A percentile compares a stretch with the other conserved stretches of the same genome.
These are phyloP conservation scores for Procapra przewalskii DNA, from an alignment of 2,113 vertebrate species.

Conservation along the genomic window DNA sequence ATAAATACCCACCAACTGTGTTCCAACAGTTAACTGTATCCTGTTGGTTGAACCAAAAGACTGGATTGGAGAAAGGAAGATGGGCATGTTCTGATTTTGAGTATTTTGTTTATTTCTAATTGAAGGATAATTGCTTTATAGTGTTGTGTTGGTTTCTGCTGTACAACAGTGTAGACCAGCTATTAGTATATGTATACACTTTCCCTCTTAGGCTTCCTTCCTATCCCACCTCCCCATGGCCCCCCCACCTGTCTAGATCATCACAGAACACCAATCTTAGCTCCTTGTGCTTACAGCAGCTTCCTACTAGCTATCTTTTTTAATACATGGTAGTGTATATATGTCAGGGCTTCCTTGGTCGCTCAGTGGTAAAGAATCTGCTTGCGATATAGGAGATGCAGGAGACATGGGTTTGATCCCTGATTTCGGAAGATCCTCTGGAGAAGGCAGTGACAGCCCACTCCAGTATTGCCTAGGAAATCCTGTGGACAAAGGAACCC, in stretches of 20 bases:
- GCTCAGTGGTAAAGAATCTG: not conserved
- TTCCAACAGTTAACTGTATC: not conserved
- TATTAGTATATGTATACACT: not conserved
- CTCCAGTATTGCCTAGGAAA: not conserved
- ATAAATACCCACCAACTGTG: not conserved
- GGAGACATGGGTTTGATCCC: not conserved
- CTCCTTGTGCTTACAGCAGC: not conserved
- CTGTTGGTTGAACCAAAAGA: not conserved
- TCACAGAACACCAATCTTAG: not conserved
- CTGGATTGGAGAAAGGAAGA: not conserved
- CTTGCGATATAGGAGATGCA: not conserved
- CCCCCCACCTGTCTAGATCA: not conserved
- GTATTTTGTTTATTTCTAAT: not conserved
- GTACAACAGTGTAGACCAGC: not conserved
- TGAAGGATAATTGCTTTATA: not conserved
- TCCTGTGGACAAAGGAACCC: not conserved
- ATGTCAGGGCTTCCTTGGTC: not conserved
- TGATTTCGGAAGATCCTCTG: not conserved
- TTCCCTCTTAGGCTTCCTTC: not conserved
- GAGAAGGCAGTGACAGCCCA: not conserved
- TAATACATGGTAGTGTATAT: not conserved
- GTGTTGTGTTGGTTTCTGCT: not conserved
- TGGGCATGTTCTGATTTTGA: not conserved
- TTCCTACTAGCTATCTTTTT: not conserved
- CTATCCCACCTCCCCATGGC: rapidly evolving